Evolutionary conservation across 2,888 invertebrate species (phyloP), one percentile per base, ranked within the genome.

Genomic region (Carcina quercana): DNA sequence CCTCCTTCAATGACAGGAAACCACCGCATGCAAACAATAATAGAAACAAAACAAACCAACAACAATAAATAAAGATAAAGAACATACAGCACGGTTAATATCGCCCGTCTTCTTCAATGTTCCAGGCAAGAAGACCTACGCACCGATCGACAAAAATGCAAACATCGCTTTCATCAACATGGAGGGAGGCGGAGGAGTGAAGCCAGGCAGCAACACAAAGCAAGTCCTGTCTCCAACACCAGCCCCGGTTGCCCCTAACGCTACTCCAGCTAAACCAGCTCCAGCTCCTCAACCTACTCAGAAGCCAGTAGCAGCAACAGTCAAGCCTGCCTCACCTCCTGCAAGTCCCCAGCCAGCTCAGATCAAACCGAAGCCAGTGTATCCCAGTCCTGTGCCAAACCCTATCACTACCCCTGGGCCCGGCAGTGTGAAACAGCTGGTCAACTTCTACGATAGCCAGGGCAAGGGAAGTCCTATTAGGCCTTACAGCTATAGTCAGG

Each of bases 91-190:
- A n/a, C n/a, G n/a, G n/a, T n/a, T n/a, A n/a, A n/a, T n/a, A n/a
- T n/a, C n/a, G n/a, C n/a, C n/a, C n/a, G n/a, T n/a, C n/a, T 19
- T 28, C 2, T 31, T 26, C 30, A 30, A 30, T 32, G 35, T 56
- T 57, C 12, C 61, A 79, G 75, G 73, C 54, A 69, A 74, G 5
- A 80, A 80, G 42, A 32, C 57, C 1, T 51, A 47, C 24, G 48
- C 48, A 7, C 66, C 66, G 6, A 56, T 79, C 30, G 69, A 72
- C 51, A 83, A 82, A 59, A 68, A 73, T 71, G 83, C 75, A 1
- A 82, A 82, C 46, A 37, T 71, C 13, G 79, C 68, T 25, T 83
- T 83, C 41, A 83, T 83, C 37, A 79, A 79, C 40, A 80, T 79
- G 76, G 83, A 83, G 44, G 53, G 52, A 6, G 78, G 79, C 1